Base-by-base conservation (phyloP, 1,140 invertebrate genomes). In the Diorhabda carinulata region DNA sequence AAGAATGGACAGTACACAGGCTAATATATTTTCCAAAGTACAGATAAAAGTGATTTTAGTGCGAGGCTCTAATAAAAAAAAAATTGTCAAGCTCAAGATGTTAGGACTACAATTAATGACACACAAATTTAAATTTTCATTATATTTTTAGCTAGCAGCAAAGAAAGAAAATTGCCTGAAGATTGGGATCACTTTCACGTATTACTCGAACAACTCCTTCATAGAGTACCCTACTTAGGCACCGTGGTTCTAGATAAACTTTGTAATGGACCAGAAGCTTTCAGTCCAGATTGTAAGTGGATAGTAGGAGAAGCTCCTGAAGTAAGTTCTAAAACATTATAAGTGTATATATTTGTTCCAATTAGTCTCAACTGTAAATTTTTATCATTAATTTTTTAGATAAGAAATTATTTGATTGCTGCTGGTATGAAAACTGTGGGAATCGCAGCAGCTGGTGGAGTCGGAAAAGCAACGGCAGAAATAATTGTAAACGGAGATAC, bases 151-250 rank as follows among this genome's bases (percentile, higher is more conserved):
- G 85, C 81, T 66, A 82, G 74, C 67, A 83, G 81, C 73, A 84
- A 82, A 70, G 85, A 88, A 61, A 83, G 90, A 45, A 85, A 87
- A 77, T 81, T 92, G 61, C 87, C 89, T 2, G 91, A 91, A 78
- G 94, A 97, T 81, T 98, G 96, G 96, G 96, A 98, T 83, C 94
- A 97, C 78, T 98, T 99, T 83, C 91, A 96, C 76, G 86, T 94
- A 60, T 82, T 98, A 61, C 82, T 98, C 2, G 91, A 96, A 77
- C 88, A 95, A 79, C 84, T 98, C 75, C 81, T 98, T 8, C 86
- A 91, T 64, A 86, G 97, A 42, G 87, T 98, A 68, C 96, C 97
- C 5, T 82, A 82, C 52, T 85, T 98, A 59, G 87, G 86, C 45
- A 83, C 89, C 64, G 88, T 91, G 43, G 83, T 87, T 7, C 82